Evolutionary conservation across 2,888 invertebrate genomes (phyloP), one percentile per base, ranked within the genome.

Genomic region (Anoncus sp.): DNA sequence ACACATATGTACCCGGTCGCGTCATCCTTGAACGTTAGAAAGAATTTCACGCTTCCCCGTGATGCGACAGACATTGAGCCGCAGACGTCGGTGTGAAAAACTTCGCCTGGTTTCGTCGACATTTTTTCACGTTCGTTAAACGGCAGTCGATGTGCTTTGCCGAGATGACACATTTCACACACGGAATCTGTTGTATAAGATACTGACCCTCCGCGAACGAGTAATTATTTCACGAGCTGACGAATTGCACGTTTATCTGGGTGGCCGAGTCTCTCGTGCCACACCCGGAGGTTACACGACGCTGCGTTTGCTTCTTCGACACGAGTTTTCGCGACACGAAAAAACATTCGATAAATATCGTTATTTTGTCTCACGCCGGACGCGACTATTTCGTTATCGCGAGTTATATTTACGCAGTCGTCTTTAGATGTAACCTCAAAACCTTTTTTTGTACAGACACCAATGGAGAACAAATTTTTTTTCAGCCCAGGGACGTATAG

Each of bases 381-480:
- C 38, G 76, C 73, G 22, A 73, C 57, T 1, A 79, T 27, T 53
- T 59, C 63, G 10, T 35, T 6, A 0, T 51, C 60, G 7, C 38
- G 14, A 51, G 10, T 31, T 3, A 78, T 45, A 14, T 70, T 14
- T 1, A 70, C 78, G 16, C 31, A 38, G n/a, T 66, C 53, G 12
- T 65, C 51, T 35, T 38, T 14, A 65, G 75, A 79, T 6, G 1
- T 59, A 14, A 71, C 72, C n/a, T 49, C 57, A 43, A 57, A 79
- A 0, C 72, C 78, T 14, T 63, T 69, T 47, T n/a, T 38, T 20
- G 79, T 79, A 53, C 74, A 76, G 5, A 67, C 75, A n/a, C 75
- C 76, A 31, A 83, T 74, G 6, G 83, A 84, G 62, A 83, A 84
- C 45, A 84, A 60, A 69, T 83, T 83, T 57, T 81, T 80, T 20